Evolutionary conservation across 2,113 vertebrate species (phyloP).

Genomic region (Puntigrus tetrazona): DNA sequence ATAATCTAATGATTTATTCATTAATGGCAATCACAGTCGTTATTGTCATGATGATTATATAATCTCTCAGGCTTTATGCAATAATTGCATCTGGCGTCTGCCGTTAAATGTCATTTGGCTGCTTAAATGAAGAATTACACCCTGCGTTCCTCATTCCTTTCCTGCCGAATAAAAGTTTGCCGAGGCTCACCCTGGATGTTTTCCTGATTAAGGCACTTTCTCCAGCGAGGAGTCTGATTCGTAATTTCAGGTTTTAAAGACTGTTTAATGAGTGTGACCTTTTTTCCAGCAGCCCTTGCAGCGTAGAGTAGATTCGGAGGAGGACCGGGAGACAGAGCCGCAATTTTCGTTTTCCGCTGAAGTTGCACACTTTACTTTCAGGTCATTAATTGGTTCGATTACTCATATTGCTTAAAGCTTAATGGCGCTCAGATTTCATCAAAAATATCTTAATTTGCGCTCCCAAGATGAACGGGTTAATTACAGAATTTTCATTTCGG

Average conservation of each 20-base stretch:
- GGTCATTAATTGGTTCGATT: background rate
- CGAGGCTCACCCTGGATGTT: background rate
- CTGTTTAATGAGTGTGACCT: background rate
- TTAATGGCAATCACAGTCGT: conserved; percentile 19
- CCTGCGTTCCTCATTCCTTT: background rate
- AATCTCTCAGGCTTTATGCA: conserved; percentile 12
- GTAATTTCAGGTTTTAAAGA: background rate
- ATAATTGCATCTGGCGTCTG: background rate
- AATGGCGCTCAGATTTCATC: no score
- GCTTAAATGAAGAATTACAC: background rate
- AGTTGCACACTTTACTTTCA: background rate
- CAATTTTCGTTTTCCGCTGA: background rate
- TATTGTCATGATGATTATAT: conserved; percentile 32
- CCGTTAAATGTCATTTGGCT: conserved; percentile 18
- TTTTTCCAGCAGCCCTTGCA: background rate
- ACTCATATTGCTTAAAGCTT: background rate
- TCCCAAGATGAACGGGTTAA: no score
- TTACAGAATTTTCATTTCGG: no score
- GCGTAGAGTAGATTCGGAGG: background rate
- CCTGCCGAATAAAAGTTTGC: background rate
- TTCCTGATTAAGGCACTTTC: background rate
- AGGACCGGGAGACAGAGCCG: background rate
- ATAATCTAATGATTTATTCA: conserved; percentile 29
- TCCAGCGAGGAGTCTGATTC: background rate
- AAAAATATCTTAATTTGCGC: no score